Conservation (phyloP, 2,113 vertebrate species). For the Ammodytes marinus region DNA sequence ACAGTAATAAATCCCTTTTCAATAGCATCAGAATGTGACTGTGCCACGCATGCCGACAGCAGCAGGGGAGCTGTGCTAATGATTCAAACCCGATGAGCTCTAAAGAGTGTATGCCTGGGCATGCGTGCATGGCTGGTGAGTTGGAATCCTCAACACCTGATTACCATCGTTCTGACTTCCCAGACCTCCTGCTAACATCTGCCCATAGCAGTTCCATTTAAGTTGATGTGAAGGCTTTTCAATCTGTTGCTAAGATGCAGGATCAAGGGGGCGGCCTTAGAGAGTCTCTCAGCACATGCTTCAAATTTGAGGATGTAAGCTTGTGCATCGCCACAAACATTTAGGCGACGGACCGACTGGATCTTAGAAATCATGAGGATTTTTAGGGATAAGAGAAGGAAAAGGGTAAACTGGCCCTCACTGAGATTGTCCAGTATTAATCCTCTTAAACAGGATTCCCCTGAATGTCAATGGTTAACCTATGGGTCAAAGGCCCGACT, state of each 20-base stretch:
- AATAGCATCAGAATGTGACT: constrained; percentile 19
- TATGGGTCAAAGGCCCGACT: constrained; percentile 42
- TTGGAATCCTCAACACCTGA: constrained; percentile 63
- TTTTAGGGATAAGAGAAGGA: constrained; percentile 58
- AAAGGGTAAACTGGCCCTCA: constrained; percentile 39
- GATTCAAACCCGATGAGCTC: constrained; percentile 60
- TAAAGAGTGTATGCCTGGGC: constrained; percentile 48
- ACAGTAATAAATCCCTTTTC: constrained; percentile 44
- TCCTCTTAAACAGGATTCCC: constrained; percentile 67
- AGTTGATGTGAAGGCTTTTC: constrained; percentile 38
- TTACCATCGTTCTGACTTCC: constrained; percentile 69
- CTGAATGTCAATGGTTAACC: constrained; percentile 52
- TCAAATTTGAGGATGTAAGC: constrained; percentile 60
- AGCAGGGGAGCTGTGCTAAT: constrained; percentile 19
- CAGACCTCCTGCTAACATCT: constrained; percentile 65
- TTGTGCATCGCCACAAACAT: constrained; percentile 34
- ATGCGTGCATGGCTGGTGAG: constrained; percentile 28
- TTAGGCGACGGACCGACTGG: constrained; percentile 36
- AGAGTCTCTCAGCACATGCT: constrained; percentile 36
- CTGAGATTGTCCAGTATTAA: constrained; percentile 51
- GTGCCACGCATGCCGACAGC: constrained; percentile 29
- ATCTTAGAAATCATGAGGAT: constrained; percentile 50
- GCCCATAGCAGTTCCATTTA: constrained; percentile 54
- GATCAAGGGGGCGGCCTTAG: constrained; percentile 63
- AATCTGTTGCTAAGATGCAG: constrained; percentile 42